Conservation (phyloP, 2,888 invertebrate species). For the Melinopterus prodromus region DNA sequence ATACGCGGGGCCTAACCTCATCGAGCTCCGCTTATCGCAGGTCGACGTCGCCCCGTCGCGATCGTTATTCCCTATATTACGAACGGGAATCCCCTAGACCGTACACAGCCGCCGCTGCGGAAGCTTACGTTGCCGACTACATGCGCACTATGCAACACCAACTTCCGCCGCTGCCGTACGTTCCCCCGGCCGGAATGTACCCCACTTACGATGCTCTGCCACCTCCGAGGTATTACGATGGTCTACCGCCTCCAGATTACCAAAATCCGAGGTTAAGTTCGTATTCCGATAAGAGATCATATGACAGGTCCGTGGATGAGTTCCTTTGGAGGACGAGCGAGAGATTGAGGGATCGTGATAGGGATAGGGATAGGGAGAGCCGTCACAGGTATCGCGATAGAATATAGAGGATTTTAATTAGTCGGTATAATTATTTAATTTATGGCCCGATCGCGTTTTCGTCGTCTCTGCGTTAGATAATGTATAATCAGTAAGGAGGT, state of each 20-base stretch:
- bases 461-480: not conserved
- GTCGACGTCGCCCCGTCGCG: slow-evolving; percentile 69
- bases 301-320: slow-evolving; percentile 89
- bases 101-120: slow-evolving; percentile 71
- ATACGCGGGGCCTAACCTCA: slow-evolving; percentile 69
- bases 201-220: slow-evolving; percentile 67
- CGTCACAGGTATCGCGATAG: slow-evolving; percentile 63
- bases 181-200: slow-evolving; percentile 68
- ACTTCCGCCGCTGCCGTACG: slow-evolving; percentile 85
- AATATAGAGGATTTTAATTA: slow-evolving; percentile 38
- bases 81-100: slow-evolving; percentile 63
- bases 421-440: slow-evolving; percentile 5
- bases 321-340: slow-evolving; percentile 84
- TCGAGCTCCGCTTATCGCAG: slow-evolving; percentile 64
- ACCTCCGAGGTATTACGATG: slow-evolving; percentile 86
- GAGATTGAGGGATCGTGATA: slow-evolving; percentile 60
- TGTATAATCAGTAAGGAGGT: not conserved
- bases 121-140: slow-evolving; percentile 88
- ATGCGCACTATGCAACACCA: slow-evolving; percentile 90
- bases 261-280: slow-evolving; percentile 64
- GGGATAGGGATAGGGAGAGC: slow-evolving; percentile 55
- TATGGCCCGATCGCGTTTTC: not conserved
- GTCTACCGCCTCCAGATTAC: slow-evolving; percentile 79
- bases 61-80: slow-evolving; percentile 71
- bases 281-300: slow-evolving; percentile 77